Percentiles rank a stretch among this genome's conserved stretches.
These are phyloP conservation scores for Synanthedon tipuliformis DNA, from an alignment of 2,888 invertebrate genomes.

Conservation along the genomic window DNA sequence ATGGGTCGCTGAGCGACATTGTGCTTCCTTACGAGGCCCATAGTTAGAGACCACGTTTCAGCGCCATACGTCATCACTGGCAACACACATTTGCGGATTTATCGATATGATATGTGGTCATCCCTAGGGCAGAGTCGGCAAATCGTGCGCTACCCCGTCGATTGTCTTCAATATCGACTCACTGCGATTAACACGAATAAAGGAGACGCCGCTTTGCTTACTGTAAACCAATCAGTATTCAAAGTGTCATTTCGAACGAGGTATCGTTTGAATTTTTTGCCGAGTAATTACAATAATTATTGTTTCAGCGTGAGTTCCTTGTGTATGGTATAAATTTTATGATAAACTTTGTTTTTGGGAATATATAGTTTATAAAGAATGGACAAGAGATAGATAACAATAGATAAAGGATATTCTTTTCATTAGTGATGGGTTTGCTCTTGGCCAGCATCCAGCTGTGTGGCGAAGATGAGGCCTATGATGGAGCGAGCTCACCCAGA, in stretches of 20 bases:
- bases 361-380: too few species aligned
- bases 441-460: too few species aligned
- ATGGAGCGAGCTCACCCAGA: too few species aligned
- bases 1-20: too few species aligned
- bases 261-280: conserved; percentile 41
- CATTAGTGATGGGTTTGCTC: too few species aligned
- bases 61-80: too few species aligned
- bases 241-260: conserved; percentile 17
- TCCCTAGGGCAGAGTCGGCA: conserved; percentile 16
- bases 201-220: conserved; percentile 44
- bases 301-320: background rate
- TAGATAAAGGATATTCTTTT: too few species aligned
- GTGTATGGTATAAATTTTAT: background rate
- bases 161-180: conserved; percentile 67
- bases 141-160: conserved; percentile 62
- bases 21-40: too few species aligned
- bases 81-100: background rate
- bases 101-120: conserved; percentile 11
- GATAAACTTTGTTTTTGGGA: too few species aligned
- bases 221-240: conserved; percentile 49
- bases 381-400: too few species aligned
- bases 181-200: conserved; percentile 65
- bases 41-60: too few species aligned
- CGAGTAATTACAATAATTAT: conserved; percentile 49
- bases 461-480: too few species aligned